These are phyloP conservation scores for Neosalanx taihuensis DNA, from an alignment of 2,797 vertebrate genomes.

Conservation along the genomic window DNA sequence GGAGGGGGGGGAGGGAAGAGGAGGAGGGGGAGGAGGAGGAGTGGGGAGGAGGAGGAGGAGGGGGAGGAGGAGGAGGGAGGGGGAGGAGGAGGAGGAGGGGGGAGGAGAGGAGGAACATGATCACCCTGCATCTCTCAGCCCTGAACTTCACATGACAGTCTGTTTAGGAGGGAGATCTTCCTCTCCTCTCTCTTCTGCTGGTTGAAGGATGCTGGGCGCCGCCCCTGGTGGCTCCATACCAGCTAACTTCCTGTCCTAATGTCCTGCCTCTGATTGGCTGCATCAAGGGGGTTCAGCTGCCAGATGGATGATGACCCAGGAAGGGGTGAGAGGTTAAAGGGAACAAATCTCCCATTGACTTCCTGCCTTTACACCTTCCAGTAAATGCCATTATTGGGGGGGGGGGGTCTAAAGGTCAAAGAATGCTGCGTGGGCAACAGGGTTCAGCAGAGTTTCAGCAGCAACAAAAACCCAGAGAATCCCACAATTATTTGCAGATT, in stretches of 20 bases:
- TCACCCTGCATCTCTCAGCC: no score
- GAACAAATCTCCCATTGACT: slow-evolving; percentile 66
- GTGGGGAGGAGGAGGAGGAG: no score
- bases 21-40: no score
- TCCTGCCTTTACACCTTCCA: slow-evolving; percentile 58
- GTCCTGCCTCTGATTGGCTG: slow-evolving; percentile 17
- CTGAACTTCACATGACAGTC: no score
- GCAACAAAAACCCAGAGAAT: background rate
- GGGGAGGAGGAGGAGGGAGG: no score
- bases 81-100: no score
- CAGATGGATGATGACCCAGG: slow-evolving; percentile 49
- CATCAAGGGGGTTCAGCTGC: slow-evolving; percentile 43
- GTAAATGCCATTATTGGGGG: slow-evolving; percentile 60
- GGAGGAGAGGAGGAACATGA: no score
- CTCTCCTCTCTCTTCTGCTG: background rate
- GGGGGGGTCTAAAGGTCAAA: slow-evolving; percentile 42
- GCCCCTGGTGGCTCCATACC: no score
- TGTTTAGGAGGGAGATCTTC: no score
- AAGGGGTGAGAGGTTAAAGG: slow-evolving; percentile 61
- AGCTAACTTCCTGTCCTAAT: background rate
- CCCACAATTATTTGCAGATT: no score
- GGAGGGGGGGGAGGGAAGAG: background rate
- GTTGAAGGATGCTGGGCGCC: no score
- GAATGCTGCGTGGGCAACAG: slow-evolving; percentile 26
- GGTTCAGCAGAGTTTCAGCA: no score